These are phyloP conservation scores for Pyrocephalus nanus DNA, from an alignment of 2,797 vertebrate species.

Conservation along the genomic window DNA sequence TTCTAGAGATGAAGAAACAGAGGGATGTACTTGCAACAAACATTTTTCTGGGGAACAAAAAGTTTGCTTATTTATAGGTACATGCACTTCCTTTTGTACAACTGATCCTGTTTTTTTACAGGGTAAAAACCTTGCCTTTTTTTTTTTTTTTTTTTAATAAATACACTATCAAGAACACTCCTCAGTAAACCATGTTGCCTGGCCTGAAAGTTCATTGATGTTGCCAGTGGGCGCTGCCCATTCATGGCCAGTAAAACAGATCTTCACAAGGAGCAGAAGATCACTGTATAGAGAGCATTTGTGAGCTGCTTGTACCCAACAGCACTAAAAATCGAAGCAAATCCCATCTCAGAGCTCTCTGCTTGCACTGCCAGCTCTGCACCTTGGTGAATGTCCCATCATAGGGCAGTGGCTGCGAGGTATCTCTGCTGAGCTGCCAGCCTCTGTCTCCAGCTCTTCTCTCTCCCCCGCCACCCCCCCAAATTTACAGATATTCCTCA, in stretches of 20 bases:
- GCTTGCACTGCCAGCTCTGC: neutral
- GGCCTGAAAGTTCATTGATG: neutral
- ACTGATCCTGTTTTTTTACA: neutral
- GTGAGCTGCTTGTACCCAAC: neutral
- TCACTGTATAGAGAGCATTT: fast-evolving
- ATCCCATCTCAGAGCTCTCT: neutral
- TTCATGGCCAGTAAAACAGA: neutral
- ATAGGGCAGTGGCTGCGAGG: fast-evolving
- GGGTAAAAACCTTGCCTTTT: neutral
- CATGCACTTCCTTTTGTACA: neutral
- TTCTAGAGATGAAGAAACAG: neutral
- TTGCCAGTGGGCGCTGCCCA: fast-evolving
- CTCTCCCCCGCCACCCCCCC: neutral
- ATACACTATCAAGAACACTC: neutral
- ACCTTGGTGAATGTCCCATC: fast-evolving
- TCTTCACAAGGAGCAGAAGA: neutral
- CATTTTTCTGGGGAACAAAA: neutral
- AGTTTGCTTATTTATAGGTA: neutral
- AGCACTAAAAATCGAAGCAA: neutral
- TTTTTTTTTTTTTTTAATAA: neutral
- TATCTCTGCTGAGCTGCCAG: neutral
- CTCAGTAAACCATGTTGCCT: neutral
- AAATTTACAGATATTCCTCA: neutral
- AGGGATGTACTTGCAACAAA: neutral
- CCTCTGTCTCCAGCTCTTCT: neutral